Conservation (phyloP, 2,113 vertebrate species). For the Carassius carassius region DNA sequence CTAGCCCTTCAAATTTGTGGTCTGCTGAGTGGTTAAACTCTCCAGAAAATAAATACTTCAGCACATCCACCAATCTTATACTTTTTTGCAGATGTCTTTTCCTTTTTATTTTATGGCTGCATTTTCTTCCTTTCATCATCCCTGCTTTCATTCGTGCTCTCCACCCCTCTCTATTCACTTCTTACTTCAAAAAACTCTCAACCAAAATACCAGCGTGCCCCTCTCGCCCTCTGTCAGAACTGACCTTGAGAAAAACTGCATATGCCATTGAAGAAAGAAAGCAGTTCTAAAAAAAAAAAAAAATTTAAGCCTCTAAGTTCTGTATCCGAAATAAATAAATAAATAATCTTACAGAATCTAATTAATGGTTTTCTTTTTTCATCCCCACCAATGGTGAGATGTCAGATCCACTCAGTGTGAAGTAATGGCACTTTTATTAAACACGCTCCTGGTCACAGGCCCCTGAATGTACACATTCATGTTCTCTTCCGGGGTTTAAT, state of each 20-base stretch:
- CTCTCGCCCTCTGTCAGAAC: slow-evolving; percentile 24
- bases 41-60: slow-evolving; percentile 32
- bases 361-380: slow-evolving; percentile 26
- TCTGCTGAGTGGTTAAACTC: slow-evolving; percentile 38
- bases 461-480: slow-evolving; percentile 11
- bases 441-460: slow-evolving; percentile 19
- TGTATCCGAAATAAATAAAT: slow-evolving; percentile 43
- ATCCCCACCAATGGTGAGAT: slow-evolving; percentile 22
- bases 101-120: slow-evolving; percentile 38
- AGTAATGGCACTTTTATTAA: slow-evolving; percentile 44
- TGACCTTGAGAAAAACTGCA: slow-evolving; percentile 48
- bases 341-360: slow-evolving; percentile 24
- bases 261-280: slow-evolving; percentile 21
- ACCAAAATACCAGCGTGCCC: slow-evolving; percentile 39
- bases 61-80: not conserved
- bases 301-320: slow-evolving; percentile 28
- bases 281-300: slow-evolving; percentile 16
- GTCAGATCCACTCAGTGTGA: slow-evolving; percentile 34
- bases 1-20: slow-evolving; percentile 20
- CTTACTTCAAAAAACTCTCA: slow-evolving; percentile 36
- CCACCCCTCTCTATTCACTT: slow-evolving; percentile 26
- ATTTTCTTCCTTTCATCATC: slow-evolving; percentile 48
- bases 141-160: slow-evolving; percentile 26
- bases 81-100: slow-evolving; percentile 19
- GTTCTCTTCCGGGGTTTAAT: slow-evolving; percentile 18